A percentile compares a stretch with the other conserved stretches of the same genome.
Conservation (phyloP, 2,113 vertebrate genomes). For the Columba janthina region DNA sequence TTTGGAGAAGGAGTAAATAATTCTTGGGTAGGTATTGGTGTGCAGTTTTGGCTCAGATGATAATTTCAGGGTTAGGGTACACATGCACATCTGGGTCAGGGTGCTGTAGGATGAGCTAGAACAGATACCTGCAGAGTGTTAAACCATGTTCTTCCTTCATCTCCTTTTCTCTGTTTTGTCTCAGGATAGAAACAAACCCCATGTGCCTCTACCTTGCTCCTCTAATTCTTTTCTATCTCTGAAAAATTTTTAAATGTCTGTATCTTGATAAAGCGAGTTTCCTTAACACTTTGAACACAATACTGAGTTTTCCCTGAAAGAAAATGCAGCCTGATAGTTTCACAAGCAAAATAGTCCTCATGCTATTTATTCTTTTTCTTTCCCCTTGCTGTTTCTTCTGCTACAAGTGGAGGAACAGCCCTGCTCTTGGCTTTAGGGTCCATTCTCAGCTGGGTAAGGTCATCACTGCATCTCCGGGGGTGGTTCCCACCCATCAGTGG, state of each 20-base stretch:
- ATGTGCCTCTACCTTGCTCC: neutral
- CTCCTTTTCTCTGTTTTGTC: neutral
- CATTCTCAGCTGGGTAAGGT: neutral
- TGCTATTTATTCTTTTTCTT: neutral
- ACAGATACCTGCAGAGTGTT: neutral
- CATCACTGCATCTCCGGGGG: neutral
- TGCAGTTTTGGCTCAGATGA: neutral
- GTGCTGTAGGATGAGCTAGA: neutral
- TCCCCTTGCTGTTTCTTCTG: neutral
- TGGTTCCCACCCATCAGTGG: rapidly evolving
- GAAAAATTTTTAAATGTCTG: neutral
- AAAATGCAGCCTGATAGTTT: neutral
- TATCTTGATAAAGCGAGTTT: neutral
- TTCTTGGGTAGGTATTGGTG: neutral
- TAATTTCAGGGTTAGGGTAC: neutral
- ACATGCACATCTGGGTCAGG: neutral
- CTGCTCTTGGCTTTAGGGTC: neutral
- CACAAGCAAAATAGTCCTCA: neutral
- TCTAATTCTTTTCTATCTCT: neutral
- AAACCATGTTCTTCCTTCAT: neutral
- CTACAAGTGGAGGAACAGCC: neutral
- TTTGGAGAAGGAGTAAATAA: neutral
- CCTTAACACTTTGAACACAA: neutral
- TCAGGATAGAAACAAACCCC: constrained; percentile 32
- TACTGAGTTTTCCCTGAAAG: neutral